These are phyloP conservation scores for Cardiocondyla obscurior DNA, from an alignment of 1,140 invertebrate genomes.

Conservation along the genomic window DNA sequence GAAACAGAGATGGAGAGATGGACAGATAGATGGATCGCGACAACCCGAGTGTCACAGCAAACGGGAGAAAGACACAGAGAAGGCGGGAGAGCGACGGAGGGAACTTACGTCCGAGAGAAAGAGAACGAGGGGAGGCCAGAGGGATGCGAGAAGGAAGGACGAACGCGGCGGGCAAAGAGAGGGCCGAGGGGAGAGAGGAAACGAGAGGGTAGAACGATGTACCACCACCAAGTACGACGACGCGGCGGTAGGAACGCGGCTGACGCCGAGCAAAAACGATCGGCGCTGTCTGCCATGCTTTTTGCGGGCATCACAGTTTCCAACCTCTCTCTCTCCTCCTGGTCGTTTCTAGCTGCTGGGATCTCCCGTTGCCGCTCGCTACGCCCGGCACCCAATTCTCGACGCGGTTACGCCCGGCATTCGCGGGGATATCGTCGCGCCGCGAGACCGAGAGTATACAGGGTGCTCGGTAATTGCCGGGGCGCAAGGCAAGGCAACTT, in stretches of 20 bases:
- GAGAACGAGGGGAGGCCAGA: conserved; percentile 60
- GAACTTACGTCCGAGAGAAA: conserved; percentile 16
- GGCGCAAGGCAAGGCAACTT: neutral
- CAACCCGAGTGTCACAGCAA: conserved; percentile 36
- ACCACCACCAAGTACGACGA: conserved; percentile 83
- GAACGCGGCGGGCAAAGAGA: too few species aligned
- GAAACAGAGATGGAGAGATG: conserved; percentile 67
- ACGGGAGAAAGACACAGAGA: neutral
- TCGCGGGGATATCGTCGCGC: conserved; percentile 37
- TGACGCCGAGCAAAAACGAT: conserved; percentile 84
- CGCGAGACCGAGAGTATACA: conserved; percentile 15
- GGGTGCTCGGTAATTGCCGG: conserved; percentile 41
- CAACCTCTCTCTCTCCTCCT: conserved; percentile 79
- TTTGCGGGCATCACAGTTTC: conserved; percentile 83
- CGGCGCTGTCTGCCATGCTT: conserved; percentile 84
- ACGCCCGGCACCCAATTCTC: conserved; percentile 71
- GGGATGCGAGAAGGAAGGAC: conserved; percentile 4
- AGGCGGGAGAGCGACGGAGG: conserved; percentile 12
- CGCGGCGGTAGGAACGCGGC: conserved; percentile 83
- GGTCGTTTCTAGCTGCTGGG: conserved; percentile 70
- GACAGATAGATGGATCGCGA: conserved; percentile 70
- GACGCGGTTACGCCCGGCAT: conserved; percentile 72
- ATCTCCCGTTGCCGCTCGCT: conserved; percentile 69
- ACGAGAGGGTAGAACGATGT: conserved; percentile 79
- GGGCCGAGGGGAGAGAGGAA: neutral